Evolutionary conservation across 2,797 vertebrate species (phyloP), one percentile per base, ranked within the genome.

Genomic region (Pantherophis vulpinus): DNA sequence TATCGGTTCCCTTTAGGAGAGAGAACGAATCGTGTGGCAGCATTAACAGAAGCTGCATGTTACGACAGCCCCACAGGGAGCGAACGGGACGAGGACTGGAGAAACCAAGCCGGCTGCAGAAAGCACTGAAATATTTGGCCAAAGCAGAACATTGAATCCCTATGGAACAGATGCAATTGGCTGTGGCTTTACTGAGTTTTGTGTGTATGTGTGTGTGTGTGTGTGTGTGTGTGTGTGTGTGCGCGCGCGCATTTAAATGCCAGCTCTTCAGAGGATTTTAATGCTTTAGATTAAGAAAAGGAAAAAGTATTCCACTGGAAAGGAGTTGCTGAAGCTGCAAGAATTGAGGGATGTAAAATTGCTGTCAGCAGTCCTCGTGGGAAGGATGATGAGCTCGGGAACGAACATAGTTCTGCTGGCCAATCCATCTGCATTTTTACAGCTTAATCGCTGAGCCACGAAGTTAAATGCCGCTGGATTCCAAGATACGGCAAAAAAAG

Each of bases 191-290:
- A 86, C 37, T 8, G 4, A 55, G 4, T 20, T 32, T n/a, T n/a
- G n/a, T n/a, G n/a, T n/a, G n/a, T n/a, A n/a, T n/a, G n/a, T n/a
- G n/a, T n/a, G n/a, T 8, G 5, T 70, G 66, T 70, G 5, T 5
- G 27, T n/a, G 63, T 37, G 37, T 37, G 37, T n/a, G 27, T n/a
- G 29, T 14, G 61, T 63, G 10, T 66, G 63, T 6, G 25, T 61
- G 27, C 12, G 61, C 12, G 27, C 32, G 29, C 14, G 12, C 32
- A 14, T 70, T 70, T 32, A 32, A 74, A 55, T 42, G 7, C 59
- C 66, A 55, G 88, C 88, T 95, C 91, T 92, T 18, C 90, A 91
- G 94, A 60, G 79, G 91, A 91, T 93, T 96, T 94, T 93, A 95
- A 91, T 91, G 88, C n/a, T 20, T 0, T 32, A 23, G 37, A 42